phyloP scores from a whole-genome alignment of 2,113 vertebrate genomes.

The Cercocebus atys region DNA sequence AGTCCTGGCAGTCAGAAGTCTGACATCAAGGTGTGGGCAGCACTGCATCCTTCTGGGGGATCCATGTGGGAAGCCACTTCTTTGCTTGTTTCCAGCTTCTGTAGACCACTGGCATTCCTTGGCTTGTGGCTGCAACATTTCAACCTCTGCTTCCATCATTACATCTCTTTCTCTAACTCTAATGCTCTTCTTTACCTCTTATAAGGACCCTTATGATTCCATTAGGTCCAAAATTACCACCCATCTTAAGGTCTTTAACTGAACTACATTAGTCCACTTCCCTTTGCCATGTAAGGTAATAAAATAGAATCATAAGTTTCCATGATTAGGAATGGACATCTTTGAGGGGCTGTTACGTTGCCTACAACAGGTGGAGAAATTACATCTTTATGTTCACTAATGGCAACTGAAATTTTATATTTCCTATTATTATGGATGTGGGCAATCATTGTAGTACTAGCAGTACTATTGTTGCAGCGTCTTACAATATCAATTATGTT shows the following conservation, averaged over 20 bases:
- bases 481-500: not conserved
- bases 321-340: not conserved
- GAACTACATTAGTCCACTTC: not conserved
- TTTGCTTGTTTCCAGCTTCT: not conserved
- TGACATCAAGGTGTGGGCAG: not conserved
- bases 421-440: not conserved
- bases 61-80: fast-evolving
- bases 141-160: not conserved
- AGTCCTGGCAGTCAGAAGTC: not conserved
- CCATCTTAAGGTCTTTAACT: not conserved
- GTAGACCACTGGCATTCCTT: not conserved
- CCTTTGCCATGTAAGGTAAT: not conserved
- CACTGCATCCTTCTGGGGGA: too few species aligned
- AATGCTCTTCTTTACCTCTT: not conserved
- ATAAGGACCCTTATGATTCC: not conserved
- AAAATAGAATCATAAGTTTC: too few species aligned
- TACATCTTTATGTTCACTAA: not conserved
- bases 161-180: not conserved
- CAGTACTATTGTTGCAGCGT: not conserved
- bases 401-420: not conserved
- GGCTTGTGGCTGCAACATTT: not conserved
- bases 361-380: not conserved
- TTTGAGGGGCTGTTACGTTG: not conserved
- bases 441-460: fast-evolving
- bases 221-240: not conserved